A percentile compares a stretch with the other conserved stretches of the same genome.
Evolutionary conservation across 2,113 vertebrate genomes (phyloP).

Genomic region (Microtus ochrogaster): DNA sequence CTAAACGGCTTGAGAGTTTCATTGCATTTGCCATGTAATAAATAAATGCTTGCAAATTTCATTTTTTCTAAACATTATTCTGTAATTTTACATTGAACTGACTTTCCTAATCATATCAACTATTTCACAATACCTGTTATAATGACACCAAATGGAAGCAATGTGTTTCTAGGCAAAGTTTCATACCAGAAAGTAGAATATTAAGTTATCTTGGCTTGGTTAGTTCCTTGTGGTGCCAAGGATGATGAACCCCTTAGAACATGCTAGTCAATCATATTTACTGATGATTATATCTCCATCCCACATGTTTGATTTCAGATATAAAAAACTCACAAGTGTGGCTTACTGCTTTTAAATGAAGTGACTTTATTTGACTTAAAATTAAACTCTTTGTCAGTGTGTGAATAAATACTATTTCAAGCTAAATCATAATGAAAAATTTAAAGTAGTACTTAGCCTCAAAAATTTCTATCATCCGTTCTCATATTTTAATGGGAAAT

Average conservation of each 20-base stretch:
- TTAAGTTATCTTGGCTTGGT: neutral
- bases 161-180: neutral
- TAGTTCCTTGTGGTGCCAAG: neutral
- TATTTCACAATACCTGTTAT: neutral
- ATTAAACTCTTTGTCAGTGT: neutral
- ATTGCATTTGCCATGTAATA: neutral
- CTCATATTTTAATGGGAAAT: neutral
- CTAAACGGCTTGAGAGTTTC: neutral
- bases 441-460: neutral
- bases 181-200: neutral
- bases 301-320: neutral
- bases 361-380: constrained; percentile 22
- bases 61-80: neutral
- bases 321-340: neutral
- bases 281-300: neutral
- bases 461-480: neutral
- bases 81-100: neutral
- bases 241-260: neutral
- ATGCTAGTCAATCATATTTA: neutral
- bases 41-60: neutral
- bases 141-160: constrained; percentile 18
- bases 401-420: constrained; percentile 16
- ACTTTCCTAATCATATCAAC: neutral
- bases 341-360: constrained; percentile 36
- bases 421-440: neutral